These are phyloP conservation scores for Takifugu flavidus DNA, from an alignment of 2,113 vertebrate species.

Conservation along the genomic window DNA sequence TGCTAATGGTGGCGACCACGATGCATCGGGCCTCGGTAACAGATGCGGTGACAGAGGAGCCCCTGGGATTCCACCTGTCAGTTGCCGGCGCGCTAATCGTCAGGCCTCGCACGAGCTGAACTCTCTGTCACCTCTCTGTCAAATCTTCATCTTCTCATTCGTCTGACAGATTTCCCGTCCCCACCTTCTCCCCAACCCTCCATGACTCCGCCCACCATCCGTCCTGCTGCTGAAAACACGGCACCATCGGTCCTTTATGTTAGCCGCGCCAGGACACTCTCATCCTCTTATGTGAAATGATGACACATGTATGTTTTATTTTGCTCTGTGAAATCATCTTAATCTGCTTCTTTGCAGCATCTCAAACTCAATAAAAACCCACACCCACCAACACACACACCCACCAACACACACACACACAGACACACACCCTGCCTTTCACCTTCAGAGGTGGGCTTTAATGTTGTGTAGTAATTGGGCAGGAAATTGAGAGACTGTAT, in stretches of 20 bases:
- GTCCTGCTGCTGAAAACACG: conserved; percentile 15
- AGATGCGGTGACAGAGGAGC: conserved; percentile 84
- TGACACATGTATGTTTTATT: neutral
- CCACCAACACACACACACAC: neutral
- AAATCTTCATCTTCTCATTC: conserved; percentile 85
- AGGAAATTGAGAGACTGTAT: conserved; percentile 84
- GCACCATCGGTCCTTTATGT: neutral
- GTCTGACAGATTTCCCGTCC: conserved; percentile 69
- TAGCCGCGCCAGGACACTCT: neutral
- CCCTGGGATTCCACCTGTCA: conserved; percentile 94
- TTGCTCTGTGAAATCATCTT: conserved; percentile 15
- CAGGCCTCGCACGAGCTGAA: conserved; percentile 89
- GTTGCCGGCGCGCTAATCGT: conserved; percentile 81
- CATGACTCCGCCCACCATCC: conserved; percentile 42
- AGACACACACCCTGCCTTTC: conserved; percentile 21
- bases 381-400: too few relatives aligned
- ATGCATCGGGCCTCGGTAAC: conserved; percentile 81
- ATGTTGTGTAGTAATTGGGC: conserved; percentile 86
- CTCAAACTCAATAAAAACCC: neutral
- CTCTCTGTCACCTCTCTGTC: conserved; percentile 86
- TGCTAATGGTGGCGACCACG: conserved; percentile 70
- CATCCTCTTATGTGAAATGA: neutral
- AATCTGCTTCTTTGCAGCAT: conserved; percentile 19
- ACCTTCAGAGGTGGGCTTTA: conserved; percentile 63
- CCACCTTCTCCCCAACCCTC: conserved; percentile 22